phyloP scores from a whole-genome alignment of 2,888 invertebrate species.

The Drosophila birchii region DNA sequence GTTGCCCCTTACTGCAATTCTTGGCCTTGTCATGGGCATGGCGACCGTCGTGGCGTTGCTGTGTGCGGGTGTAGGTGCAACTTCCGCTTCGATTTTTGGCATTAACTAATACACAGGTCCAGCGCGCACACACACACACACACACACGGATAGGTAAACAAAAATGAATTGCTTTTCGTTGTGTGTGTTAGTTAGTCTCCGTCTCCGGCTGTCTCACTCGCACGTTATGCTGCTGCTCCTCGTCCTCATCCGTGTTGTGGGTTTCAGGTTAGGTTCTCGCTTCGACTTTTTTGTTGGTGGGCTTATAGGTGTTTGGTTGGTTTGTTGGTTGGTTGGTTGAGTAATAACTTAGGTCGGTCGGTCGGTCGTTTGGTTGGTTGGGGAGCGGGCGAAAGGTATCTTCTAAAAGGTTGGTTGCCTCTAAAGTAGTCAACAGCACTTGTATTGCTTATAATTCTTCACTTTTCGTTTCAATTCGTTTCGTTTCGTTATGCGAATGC shows the following conservation, averaged over 20 bases:
- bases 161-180: slow-evolving; percentile 78
- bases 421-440: slow-evolving; percentile 77
- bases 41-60: slow-evolving; percentile 10
- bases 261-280: slow-evolving; percentile 26
- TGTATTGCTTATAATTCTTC: slow-evolving; percentile 70
- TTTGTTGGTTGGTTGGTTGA: slow-evolving; percentile 52
- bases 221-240: slow-evolving; percentile 30
- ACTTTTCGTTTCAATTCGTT: slow-evolving; percentile 40
- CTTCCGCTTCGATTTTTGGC: slow-evolving; percentile 74
- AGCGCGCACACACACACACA: slow-evolving; percentile 39
- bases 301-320: slow-evolving; percentile 56
- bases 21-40: slow-evolving; percentile 64
- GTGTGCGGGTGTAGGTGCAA: slow-evolving; percentile 52
- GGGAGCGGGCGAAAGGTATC: slow-evolving; percentile 46
- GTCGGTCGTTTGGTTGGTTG: slow-evolving; percentile 40
- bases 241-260: slow-evolving; percentile 14
- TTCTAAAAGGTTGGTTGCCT: slow-evolving; percentile 58
- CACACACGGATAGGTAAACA: slow-evolving; percentile 57
- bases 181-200: slow-evolving; percentile 63
- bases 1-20: slow-evolving; percentile 58
- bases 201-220: slow-evolving; percentile 56
- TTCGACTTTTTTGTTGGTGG: slow-evolving; percentile 33
- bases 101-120: slow-evolving; percentile 71
- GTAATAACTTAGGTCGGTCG: slow-evolving; percentile 48
- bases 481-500: slow-evolving; percentile 20